These are phyloP conservation scores for Lysandra coridon DNA, from an alignment of 2,888 invertebrate species.

Conservation along the genomic window DNA sequence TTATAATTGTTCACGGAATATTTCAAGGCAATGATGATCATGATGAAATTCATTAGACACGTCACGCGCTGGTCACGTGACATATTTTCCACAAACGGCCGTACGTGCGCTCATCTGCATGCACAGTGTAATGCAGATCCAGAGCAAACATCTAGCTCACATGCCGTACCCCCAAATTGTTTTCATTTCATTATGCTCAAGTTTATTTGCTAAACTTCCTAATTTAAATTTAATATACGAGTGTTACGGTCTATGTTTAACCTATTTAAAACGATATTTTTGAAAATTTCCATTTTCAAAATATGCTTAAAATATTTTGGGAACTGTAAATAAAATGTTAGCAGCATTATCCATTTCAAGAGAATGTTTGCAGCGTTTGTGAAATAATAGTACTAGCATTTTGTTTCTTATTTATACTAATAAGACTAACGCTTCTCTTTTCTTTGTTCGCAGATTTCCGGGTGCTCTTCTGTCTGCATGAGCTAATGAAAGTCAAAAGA, in stretches of 20 bases:
- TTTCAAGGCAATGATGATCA: not conserved
- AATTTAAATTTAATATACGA: not conserved
- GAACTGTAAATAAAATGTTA: not conserved
- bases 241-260: not conserved
- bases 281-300: too few species aligned
- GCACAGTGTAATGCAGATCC: constrained; percentile 57
- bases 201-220: constrained; percentile 1
- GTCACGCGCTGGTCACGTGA: constrained; percentile 25
- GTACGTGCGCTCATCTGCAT: constrained; percentile 46
- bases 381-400: not conserved
- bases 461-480: constrained; percentile 50
- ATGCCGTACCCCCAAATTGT: constrained; percentile 4
- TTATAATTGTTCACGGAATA: not conserved
- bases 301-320: not conserved
- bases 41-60: constrained; percentile 8
- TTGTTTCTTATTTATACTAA: constrained; percentile 48
- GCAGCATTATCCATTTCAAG: not conserved
- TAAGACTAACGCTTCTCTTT: constrained; percentile 66
- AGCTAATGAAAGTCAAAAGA: constrained; percentile 34
- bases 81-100: constrained; percentile 37
- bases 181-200: constrained; percentile 7
- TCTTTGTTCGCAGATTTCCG: constrained; percentile 74
- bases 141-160: constrained; percentile 44
- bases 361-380: not conserved
- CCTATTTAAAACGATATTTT: too few species aligned